Evolutionary conservation across 2,113 vertebrate genomes (phyloP).

Genomic region (Chaetorhynchus papuensis): DNA sequence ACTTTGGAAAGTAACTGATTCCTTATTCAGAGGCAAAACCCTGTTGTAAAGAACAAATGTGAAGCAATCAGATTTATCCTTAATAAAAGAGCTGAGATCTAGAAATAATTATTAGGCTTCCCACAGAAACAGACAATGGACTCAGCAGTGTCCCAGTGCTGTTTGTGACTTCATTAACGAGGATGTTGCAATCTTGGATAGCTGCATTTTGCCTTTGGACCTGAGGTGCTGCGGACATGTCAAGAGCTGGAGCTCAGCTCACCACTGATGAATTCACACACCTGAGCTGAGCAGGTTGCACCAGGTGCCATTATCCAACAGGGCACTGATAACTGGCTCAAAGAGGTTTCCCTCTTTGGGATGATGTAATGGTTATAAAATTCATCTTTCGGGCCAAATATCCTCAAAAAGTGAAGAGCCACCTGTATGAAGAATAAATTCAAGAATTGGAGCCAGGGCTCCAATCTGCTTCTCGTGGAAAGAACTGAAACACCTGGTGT

Average conservation of each 20-base stretch:
- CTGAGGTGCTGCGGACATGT: not conserved
- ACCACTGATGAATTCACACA: constrained; percentile 97
- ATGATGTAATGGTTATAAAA: constrained; percentile 96
- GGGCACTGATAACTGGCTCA: constrained; percentile 91
- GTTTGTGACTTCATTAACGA: not conserved
- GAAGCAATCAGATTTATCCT: not conserved
- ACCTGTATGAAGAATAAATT: constrained; percentile 70
- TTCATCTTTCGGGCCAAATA: constrained; percentile 93
- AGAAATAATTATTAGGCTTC: not conserved
- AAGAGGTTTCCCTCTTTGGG: constrained; percentile 88
- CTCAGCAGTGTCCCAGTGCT: not conserved
- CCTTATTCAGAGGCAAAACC: not conserved
- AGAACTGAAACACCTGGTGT: accelerated
- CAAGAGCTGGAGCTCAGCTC: constrained; percentile 26
- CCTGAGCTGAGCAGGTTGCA: constrained; percentile 97
- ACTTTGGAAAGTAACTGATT: not conserved
- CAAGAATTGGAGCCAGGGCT: not conserved
- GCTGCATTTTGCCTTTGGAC: not conserved
- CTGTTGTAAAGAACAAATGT: not conserved
- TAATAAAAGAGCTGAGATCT: not conserved
- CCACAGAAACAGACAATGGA: not conserved
- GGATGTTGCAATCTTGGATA: no score
- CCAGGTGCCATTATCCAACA: constrained; percentile 92
- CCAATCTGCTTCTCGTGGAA: not conserved
- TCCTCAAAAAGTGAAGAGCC: constrained; percentile 92